Base-by-base conservation (phyloP, 2,888 invertebrate genomes). In the Oligia strigilis region DNA sequence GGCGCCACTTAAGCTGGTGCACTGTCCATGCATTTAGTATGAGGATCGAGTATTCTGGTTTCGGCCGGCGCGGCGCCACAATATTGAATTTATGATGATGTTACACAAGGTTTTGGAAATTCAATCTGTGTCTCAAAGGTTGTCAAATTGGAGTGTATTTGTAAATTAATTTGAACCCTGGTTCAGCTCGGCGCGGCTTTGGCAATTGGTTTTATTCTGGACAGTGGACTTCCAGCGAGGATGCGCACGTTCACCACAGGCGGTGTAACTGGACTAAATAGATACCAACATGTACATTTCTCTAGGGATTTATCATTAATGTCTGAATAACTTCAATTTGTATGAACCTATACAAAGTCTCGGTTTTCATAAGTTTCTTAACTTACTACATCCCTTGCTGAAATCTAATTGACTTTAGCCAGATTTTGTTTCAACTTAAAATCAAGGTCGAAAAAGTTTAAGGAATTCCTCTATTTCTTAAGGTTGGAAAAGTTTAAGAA, bases 81-180 rank as follows among this genome's bases (percentile, higher is more conserved):
- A 40, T 80, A 80, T 73, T 80, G 52, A 80, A 80, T 67, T 40
- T 67, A 62, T 67, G n/a, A 62, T 58, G 64, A 58, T 52, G 36
- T 70, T 46, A 64, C 43, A 46, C n/a, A 36, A 40, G n/a, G 8
- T 64, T 55, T 46, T 64, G 14, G n/a, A 64, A 46, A 64, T 64
- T 64, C 40, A n/a, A 49, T 19, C 14, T 43, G 17, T 17, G 40
- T 13, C 14, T 46, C 9, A 19, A 40, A 29, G 36, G 36, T 29
- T 29, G 36, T 78, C 23, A 13, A 55, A 67, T 1, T 71, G 46
- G 23, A 43, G 9, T 46, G 13, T 55, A 65, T 79, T 70, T 55
- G 23, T 58, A 70, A 46, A 55, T 58, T 23, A 78, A 69, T 46
- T 75, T 46, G 19, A 49, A 13, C 13, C 52, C 17, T 29, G 29